phyloP scores from a whole-genome alignment of 2,888 invertebrate genomes.

The Leptothorax acervorum region DNA sequence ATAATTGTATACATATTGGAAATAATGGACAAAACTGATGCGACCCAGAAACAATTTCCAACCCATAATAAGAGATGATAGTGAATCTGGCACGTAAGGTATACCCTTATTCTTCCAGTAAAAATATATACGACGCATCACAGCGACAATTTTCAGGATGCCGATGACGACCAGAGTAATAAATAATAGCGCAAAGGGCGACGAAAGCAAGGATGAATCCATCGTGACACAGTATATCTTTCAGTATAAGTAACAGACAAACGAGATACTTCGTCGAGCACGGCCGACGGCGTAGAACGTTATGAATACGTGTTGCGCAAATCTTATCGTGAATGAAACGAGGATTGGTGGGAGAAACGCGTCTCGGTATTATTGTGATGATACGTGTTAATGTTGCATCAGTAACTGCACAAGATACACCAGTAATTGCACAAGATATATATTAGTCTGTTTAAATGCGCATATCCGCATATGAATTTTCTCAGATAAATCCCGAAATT shows the following conservation, averaged over 20 bases:
- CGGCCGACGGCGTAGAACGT: neutral
- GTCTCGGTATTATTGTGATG: neutral
- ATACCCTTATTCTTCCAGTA: constrained; percentile 73
- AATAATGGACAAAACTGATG: neutral
- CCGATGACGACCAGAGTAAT: constrained; percentile 38
- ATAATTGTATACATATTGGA: neutral
- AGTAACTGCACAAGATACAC: too few species aligned
- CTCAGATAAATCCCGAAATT: too few species aligned
- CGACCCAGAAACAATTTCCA: neutral
- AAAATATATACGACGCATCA: constrained; percentile 41
- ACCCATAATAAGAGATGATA: neutral
- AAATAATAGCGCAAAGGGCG: constrained; percentile 25
- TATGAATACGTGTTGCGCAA: neutral
- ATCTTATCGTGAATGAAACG: neutral
- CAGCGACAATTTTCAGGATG: constrained; percentile 22
- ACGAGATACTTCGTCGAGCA: neutral
- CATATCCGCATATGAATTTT: too few species aligned
- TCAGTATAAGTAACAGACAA: neutral
- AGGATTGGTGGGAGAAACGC: neutral
- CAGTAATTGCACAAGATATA: too few species aligned
- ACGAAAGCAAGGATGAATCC: neutral
- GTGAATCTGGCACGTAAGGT: constrained; percentile 48
- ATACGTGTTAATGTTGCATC: too few species aligned
- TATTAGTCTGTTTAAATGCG: too few species aligned
- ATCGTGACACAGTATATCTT: neutral